Base-by-base conservation (phyloP, 1,140 invertebrate genomes). In the Dufourea novaeangliae region DNA sequence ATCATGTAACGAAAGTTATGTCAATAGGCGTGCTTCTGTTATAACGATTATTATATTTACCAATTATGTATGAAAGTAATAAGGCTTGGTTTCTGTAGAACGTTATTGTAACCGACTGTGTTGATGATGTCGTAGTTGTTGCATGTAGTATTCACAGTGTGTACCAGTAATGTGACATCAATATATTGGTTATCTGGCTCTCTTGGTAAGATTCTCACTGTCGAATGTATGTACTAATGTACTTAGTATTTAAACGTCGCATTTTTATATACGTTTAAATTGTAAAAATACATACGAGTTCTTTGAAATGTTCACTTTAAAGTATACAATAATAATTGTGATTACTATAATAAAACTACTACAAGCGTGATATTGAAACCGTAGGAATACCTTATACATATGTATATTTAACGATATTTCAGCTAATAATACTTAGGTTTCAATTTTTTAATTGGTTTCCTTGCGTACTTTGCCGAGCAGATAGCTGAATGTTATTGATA, bases 121-220 rank as follows among this genome's bases (percentile, higher is more conserved):
- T 70, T 17, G n/a, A 27, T 22, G 8, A 0, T 14, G 25, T n/a
- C 2, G 7, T 1, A 69, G 20, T 7, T 71, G n/a, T 11, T 11
- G 1, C 14, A 7, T 7, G 3, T 25, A 29, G 1, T n/a, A 20
- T 0, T 59, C 22, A 6, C 46, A 39, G 12, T 14, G 10, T 6
- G n/a, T 44, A 11, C 12, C 7, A 25, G 11, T 20, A 41, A 20
- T 32, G 7, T n/a, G 27, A 8, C 1, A 54, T 41, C 17, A 25
- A 29, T 3, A 41, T 54, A 37, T 41, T 41, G 27, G 7, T 75
- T 67, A 75, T 62, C 59, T 2, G 2, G 12, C 50, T 67, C 50
- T 67, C 12, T 75, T 57, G 72, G 27, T 67, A 75, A 75, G 27
- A n/a, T 41, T 67, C 1, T 29, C 3, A 17, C 41, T 41, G 2